These are phyloP conservation scores for Leucophenga maculata DNA, from an alignment of 2,888 invertebrate genomes.

Conservation along the genomic window DNA sequence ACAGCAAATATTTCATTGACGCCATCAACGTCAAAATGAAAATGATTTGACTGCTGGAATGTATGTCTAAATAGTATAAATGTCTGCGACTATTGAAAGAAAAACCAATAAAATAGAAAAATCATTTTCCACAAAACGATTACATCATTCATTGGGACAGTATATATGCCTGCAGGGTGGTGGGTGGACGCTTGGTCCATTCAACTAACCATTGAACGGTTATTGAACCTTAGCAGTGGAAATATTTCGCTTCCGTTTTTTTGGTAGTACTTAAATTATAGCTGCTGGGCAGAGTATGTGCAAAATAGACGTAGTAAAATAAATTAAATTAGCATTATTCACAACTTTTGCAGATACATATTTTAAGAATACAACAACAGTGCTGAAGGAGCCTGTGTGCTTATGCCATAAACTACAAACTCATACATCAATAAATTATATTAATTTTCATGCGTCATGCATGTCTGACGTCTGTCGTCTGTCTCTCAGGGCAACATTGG, in stretches of 20 bases:
- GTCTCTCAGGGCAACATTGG: slow-evolving; percentile 27
- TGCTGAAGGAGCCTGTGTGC: neutral
- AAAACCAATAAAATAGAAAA: slow-evolving; percentile 14
- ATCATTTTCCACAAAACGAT: slow-evolving; percentile 18
- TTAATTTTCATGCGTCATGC: slow-evolving; percentile 53
- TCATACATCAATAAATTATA: slow-evolving; percentile 54
- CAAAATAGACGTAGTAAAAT: neutral
- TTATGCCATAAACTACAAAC: slow-evolving; percentile 26
- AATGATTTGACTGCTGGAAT: slow-evolving; percentile 8
- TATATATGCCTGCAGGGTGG: neutral
- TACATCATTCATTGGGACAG: slow-evolving; percentile 10
- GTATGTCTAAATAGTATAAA: neutral
- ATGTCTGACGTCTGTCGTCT: neutral
- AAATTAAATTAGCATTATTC: slow-evolving; percentile 58
- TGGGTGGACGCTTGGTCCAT: no score
- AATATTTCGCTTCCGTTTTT: no score
- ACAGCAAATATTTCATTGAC: slow-evolving; percentile 22
- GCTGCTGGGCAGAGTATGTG: neutral
- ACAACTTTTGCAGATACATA: slow-evolving; percentile 27
- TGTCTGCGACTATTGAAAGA: neutral
- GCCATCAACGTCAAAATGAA: slow-evolving; percentile 24
- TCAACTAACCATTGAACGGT: slow-evolving; percentile 6
- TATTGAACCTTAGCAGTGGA: slow-evolving; percentile 9
- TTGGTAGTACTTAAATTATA: no score
- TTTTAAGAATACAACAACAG: neutral